Base-by-base conservation (phyloP, 1,140 invertebrate species). In the Cotesia typhae region DNA sequence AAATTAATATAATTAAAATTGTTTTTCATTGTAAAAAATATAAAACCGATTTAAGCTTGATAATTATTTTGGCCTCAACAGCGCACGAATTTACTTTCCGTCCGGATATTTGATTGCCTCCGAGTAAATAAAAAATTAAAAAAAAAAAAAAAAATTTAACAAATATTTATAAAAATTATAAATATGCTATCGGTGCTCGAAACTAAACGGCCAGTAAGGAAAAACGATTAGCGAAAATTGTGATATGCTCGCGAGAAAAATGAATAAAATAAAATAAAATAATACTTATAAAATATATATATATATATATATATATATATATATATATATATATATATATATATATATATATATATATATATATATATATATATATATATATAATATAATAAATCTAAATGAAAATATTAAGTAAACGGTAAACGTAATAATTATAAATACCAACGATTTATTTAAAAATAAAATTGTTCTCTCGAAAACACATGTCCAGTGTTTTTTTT, bases 241-340 rank as follows among this genome's bases (percentile, higher is more conserved):
- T 85, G 83, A 85, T 85, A 84, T 78, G 66, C 60, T 70, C 79
- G 81, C 76, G 80, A 82, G 79, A 77, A 79, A 78, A 80, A n/a
- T 7, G 78, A 77, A 79, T 74, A 41, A 41, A 41, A 41, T 41
- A 41, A 41, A 41, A 41, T 5, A 41, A 41, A 41, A 41, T 41
- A 9, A 47, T 7, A 47, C 5, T 47, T 47, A 47, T 47, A 47
- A 47, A 47, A 9, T 47, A 47, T 47, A 47, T 28, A n/a, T 14
- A 14, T 14, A 14, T 14, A 14, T 14, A 14, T 28, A 28, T 28
- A 28, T 28, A 28, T 1, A 28, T 9, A 10, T 47, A 14, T 14
- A 14, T 28, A 28, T 28, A 28, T 28, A 28, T 1, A 28, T 9
- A 10, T 47, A 9, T 47, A 47, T 47, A 47, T 28, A n/a, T 14